Conservation (phyloP, 2,888 invertebrate species). For the Acanthosepion esculentum region DNA sequence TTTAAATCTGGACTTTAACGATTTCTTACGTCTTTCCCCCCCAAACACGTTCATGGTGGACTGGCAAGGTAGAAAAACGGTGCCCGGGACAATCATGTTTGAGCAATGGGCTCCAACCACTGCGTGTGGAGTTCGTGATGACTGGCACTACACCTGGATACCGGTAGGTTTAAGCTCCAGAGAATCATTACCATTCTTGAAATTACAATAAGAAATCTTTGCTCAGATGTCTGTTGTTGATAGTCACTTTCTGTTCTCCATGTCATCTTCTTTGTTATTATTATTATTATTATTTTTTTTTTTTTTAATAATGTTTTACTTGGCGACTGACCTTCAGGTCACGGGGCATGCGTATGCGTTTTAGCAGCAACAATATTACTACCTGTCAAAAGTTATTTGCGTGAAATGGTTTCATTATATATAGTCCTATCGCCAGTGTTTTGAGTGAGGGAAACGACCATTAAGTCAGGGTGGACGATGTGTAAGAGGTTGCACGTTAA, state of each 20-base stretch:
- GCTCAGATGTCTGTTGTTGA: too few species aligned
- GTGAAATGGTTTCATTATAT: too few species aligned
- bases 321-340: neutral
- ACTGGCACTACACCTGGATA: conserved; percentile 33
- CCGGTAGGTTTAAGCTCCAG: neutral
- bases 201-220: neutral
- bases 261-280: neutral
- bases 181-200: neutral
- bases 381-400: too few species aligned
- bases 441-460: too few species aligned
- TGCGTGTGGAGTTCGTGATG: neutral
- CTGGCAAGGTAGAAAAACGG: conserved; percentile 1
- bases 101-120: neutral
- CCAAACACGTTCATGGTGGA: neutral
- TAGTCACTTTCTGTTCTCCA: neutral
- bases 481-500: too few species aligned
- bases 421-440: too few species aligned
- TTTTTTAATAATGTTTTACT: neutral
- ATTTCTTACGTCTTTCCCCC: neutral
- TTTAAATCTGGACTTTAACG: neutral
- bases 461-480: too few species aligned
- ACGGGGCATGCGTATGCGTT: neutral
- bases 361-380: neutral
- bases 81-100: neutral
- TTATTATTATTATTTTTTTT: neutral